Base-by-base conservation (phyloP, 2,113 vertebrate genomes). In the Strix aluco region DNA sequence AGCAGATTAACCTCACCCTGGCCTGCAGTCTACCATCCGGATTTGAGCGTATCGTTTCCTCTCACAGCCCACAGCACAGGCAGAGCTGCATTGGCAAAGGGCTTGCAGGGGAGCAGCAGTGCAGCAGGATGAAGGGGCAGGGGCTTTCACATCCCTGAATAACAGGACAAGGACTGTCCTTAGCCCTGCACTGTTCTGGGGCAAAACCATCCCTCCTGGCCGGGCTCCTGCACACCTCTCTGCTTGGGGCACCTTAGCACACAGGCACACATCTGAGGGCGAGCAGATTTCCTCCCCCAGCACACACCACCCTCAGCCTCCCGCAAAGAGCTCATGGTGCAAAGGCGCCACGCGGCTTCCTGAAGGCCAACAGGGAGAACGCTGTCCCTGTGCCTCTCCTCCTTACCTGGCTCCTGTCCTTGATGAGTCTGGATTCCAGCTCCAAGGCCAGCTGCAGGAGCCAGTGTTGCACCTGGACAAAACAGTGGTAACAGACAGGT, bases 391-490 rank as follows among this genome's bases (percentile, higher is more conserved):
- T 32, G 23, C 46, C 51, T 32, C 34, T 26, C 15, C 29, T 89
- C 49, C 98, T 99, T 97, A 99, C 99, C 98, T 97, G 98, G 65
- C 98, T 99, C 97, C 95, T 98, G 97, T 99, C 99, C 93, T 99
- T 99, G 71, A 88, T 98, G 86, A 99, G 97, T 90, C 99, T 98
- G 86, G 99, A 99, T 93, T 99, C 99, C 95, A 99, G 97, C 97
- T 99, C 99, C 69, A 99, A 98, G 58, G 99, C 98, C 97, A 99
- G 92, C 51, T 99, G 99, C 95, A 99, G 93, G 34, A 99, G 98
- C 99, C 99, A 99, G 94, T 99, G 97, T 32, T 99, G 99, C 40
- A 99, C 99, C 99, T 99, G 96, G 71, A 96, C 38, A 85, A 74
- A 86, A 47, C 8, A 96, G 55, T 1, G 13, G 20, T 34, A 57